Evolutionary conservation across 2,888 invertebrate genomes (phyloP).

Genomic region (Trilocha varians): DNA sequence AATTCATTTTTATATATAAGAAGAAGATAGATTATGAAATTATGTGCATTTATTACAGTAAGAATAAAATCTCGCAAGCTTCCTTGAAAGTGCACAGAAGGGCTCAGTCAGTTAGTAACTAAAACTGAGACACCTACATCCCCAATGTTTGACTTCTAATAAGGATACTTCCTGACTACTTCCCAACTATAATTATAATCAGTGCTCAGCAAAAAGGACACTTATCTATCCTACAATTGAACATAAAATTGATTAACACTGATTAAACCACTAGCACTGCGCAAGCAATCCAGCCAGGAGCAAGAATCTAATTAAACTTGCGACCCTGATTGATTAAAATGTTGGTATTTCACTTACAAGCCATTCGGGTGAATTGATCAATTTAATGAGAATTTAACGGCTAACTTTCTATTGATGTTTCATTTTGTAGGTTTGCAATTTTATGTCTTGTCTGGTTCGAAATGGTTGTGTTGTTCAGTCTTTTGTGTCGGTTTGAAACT

Average conservation of each 20-base stretch:
- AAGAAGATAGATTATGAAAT: no score
- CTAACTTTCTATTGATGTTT: background rate
- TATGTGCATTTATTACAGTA: no score
- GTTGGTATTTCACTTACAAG: constrained; percentile 24
- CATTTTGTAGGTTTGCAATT: background rate
- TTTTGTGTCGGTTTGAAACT: no score
- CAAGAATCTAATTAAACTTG: constrained; percentile 22
- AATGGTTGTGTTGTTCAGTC: background rate
- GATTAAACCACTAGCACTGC: constrained; percentile 8
- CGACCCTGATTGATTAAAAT: constrained; percentile 22
- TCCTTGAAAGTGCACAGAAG: no score
- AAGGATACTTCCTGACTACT: no score
- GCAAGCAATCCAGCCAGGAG: constrained; percentile 10
- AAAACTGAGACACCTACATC: no score
- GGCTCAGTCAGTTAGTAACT: no score
- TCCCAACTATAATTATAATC: no score
- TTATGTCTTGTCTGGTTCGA: background rate
- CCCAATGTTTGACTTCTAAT: no score
- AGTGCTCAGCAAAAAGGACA: no score
- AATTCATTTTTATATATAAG: no score
- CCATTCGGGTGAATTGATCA: constrained; percentile 20
- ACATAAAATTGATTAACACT: background rate
- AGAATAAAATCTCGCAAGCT: no score
- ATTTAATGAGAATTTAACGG: constrained; percentile 20
- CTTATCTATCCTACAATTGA: background rate